Conservation (phyloP, 1,140 invertebrate species). For the Planococcus citri region DNA sequence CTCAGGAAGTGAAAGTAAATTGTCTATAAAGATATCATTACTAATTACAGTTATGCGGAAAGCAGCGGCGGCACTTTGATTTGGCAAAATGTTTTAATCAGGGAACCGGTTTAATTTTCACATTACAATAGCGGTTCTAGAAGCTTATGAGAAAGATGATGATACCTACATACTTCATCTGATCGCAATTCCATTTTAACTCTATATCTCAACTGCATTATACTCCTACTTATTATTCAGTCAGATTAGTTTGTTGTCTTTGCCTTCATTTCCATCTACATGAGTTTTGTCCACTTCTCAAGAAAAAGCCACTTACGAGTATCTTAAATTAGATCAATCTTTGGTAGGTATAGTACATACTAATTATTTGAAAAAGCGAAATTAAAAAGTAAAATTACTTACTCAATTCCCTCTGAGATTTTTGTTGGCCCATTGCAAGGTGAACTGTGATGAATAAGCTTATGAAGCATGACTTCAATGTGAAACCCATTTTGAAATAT, state of each 20-base stretch:
- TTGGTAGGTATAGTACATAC: no score
- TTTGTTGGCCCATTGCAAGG: not conserved
- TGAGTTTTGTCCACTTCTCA: no score
- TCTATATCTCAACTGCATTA: no score
- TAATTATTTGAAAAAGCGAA: no score
- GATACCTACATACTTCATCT: no score
- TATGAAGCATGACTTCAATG: not conserved
- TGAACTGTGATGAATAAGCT: not conserved
- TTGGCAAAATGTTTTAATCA: not conserved
- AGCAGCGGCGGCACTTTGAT: not conserved
- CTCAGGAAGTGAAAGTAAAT: not conserved
- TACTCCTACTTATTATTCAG: no score
- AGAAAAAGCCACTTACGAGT: no score
- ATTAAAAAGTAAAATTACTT: not conserved
- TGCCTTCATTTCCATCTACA: no score
- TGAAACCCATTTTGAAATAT: not conserved
- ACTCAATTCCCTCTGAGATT: not conserved
- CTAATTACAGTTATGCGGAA: not conserved
- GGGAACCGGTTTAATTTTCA: not conserved
- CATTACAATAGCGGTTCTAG: not conserved
- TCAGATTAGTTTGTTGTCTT: no score
- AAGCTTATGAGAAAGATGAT: not conserved
- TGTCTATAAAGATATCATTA: not conserved
- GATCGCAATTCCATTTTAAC: no score
- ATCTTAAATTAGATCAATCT: no score